Conservation (phyloP, 2,888 invertebrate species). For the Drosophila quinaria region DNA sequence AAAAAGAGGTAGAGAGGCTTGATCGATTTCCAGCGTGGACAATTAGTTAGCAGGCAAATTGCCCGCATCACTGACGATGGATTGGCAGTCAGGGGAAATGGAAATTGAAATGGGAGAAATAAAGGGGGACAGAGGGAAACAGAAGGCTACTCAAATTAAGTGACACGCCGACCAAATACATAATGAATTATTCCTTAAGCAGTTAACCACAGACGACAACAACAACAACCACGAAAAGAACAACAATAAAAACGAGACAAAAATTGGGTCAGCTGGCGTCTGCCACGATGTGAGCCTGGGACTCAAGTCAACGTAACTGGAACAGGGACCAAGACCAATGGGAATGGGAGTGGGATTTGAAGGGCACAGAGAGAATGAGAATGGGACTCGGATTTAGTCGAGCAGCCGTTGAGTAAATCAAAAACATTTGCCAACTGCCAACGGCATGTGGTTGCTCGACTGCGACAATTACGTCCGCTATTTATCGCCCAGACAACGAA, state of each 20-base stretch:
- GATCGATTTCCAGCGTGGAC: constrained; percentile 72
- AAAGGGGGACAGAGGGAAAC: neutral
- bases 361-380: neutral
- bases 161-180: constrained; percentile 73
- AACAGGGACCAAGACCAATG: neutral
- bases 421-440: constrained; percentile 68
- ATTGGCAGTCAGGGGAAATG: constrained; percentile 8
- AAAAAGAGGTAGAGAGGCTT: constrained; percentile 35
- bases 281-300: constrained; percentile 16
- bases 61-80: constrained; percentile 57
- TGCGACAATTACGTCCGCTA: constrained; percentile 64
- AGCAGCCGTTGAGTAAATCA: constrained; percentile 62
- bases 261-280: constrained; percentile 63
- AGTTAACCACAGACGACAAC: constrained; percentile 64
- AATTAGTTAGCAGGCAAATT: constrained; percentile 74
- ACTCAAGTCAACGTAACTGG: constrained; percentile 1
- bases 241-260: no score
- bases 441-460: constrained; percentile 46
- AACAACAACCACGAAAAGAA: neutral
- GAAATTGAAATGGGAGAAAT: no score
- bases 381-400: constrained; percentile 17
- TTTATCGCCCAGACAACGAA: constrained; percentile 60
- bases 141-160: constrained; percentile 73
- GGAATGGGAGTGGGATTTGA: neutral
- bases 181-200: constrained; percentile 81